Conservation (phyloP, 2,888 invertebrate genomes). For the Ophion ellenae region DNA sequence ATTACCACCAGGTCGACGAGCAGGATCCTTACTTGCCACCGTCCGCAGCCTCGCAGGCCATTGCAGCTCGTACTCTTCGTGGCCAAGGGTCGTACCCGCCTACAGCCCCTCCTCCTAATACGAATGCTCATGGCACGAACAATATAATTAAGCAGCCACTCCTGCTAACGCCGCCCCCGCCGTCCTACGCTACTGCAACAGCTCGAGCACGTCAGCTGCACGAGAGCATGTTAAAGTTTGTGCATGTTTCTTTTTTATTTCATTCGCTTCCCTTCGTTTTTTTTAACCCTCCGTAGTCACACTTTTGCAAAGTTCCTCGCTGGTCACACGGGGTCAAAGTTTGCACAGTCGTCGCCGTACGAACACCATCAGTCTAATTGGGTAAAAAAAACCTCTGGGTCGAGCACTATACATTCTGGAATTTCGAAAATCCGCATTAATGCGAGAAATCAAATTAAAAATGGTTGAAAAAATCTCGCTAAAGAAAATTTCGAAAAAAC, state of each 20-base stretch:
- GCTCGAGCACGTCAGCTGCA: slow-evolving; percentile 84
- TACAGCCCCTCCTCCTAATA: slow-evolving; percentile 86
- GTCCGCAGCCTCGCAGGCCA: slow-evolving; percentile 86
- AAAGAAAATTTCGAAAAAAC: background rate
- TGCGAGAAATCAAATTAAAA: background rate
- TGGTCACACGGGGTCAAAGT: background rate
- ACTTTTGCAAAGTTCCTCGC: background rate
- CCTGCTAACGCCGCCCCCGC: slow-evolving; percentile 86
- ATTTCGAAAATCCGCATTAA: background rate
- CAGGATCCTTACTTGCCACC: slow-evolving; percentile 92
- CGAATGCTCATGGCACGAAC: slow-evolving; percentile 85
- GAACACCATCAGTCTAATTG: background rate
- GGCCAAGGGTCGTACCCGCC: slow-evolving; percentile 90
- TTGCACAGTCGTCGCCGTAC: background rate
- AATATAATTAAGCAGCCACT: slow-evolving; percentile 85
- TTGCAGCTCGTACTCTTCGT: slow-evolving; percentile 87
- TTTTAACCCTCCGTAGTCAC: slow-evolving; percentile 45
- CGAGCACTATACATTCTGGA: background rate
- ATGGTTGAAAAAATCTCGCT: background rate
- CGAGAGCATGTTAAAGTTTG: slow-evolving; percentile 85
- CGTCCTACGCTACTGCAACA: slow-evolving; percentile 86
- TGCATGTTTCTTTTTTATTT: slow-evolving; percentile 83
- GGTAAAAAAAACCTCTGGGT: background rate
- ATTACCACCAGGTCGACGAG: slow-evolving; percentile 93
- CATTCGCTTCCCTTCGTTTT: slow-evolving; percentile 63